phyloP scores from a whole-genome alignment of 2,113 vertebrate species.

The Podilymbus podiceps region DNA sequence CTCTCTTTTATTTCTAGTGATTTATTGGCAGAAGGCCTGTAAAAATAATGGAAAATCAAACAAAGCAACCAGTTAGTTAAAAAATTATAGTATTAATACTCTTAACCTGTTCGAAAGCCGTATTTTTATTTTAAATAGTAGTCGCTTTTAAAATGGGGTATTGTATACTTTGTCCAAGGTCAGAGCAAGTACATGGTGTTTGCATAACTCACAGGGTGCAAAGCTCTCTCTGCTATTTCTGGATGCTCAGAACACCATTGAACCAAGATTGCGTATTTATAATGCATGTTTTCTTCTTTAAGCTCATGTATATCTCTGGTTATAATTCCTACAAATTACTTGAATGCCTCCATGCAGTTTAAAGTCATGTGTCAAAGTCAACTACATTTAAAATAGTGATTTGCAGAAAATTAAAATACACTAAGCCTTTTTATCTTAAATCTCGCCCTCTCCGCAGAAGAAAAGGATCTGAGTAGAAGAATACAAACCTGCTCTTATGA shows the following conservation, averaged over 20 bases:
- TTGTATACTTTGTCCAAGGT: slow-evolving; percentile 1
- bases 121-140: slow-evolving; percentile 48
- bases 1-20: slow-evolving; percentile 45
- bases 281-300: background rate
- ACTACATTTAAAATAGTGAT: background rate
- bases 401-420: slow-evolving; percentile 33
- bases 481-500: background rate
- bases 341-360: background rate
- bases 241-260: slow-evolving; percentile 13
- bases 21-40: slow-evolving; percentile 46
- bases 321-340: slow-evolving; percentile 36
- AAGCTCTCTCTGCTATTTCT: slow-evolving; percentile 30
- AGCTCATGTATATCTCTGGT: slow-evolving; percentile 3
- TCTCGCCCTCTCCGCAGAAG: background rate
- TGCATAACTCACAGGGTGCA: slow-evolving; percentile 23
- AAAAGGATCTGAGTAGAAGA: background rate
- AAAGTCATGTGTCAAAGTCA: slow-evolving; percentile 14
- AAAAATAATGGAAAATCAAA: slow-evolving; percentile 53
- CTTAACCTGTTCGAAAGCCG: background rate
- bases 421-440: background rate
- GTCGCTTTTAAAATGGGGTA: background rate
- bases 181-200: slow-evolving; percentile 23
- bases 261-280: background rate
- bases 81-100: slow-evolving; percentile 27
- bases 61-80: slow-evolving; percentile 18